Percentiles rank a stretch among this genome's conserved stretches.
phyloP scores from a whole-genome alignment of 1,140 invertebrate genomes.

The Diorhabda carinulata region DNA sequence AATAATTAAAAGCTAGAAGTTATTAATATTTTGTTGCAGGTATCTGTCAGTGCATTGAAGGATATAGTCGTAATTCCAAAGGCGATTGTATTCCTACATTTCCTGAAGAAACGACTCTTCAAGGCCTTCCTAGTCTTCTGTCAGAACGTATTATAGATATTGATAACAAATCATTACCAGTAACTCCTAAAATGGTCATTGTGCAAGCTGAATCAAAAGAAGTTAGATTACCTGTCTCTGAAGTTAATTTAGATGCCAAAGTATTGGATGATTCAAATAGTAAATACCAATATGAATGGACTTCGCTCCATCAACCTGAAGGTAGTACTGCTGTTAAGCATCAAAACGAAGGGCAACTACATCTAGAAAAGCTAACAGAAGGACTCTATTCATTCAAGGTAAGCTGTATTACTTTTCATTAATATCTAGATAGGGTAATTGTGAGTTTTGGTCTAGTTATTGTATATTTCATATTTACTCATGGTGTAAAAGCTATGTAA shows the following conservation, averaged over 20 bases:
- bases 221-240: conserved; percentile 69
- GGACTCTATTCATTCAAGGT: conserved; percentile 89
- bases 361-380: conserved; percentile 72
- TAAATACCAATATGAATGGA: conserved; percentile 88
- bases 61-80: conserved; percentile 54
- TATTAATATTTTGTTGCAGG: conserved; percentile 45
- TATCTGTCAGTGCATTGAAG: conserved; percentile 63
- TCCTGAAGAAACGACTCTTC: conserved; percentile 29
- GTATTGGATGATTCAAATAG: conserved; percentile 63
- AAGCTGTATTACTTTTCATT: conserved; percentile 32
- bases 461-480: background rate
- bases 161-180: conserved; percentile 40
- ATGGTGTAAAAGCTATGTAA: background rate
- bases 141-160: conserved; percentile 44
- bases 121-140: conserved; percentile 37
- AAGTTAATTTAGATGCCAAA: conserved; percentile 73
- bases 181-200: conserved; percentile 60
- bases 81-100: conserved; percentile 45
- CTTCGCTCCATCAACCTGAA: conserved; percentile 74
- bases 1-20: background rate
- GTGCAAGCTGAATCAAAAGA: conserved; percentile 76
- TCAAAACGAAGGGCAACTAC: conserved; percentile 76
- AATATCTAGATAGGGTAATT: background rate
- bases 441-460: background rate
- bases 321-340: conserved; percentile 80